A percentile compares a stretch with the other conserved stretches of the same genome.
phyloP scores from a whole-genome alignment of 2,797 vertebrate species.

The Pelochelys cantorii region DNA sequence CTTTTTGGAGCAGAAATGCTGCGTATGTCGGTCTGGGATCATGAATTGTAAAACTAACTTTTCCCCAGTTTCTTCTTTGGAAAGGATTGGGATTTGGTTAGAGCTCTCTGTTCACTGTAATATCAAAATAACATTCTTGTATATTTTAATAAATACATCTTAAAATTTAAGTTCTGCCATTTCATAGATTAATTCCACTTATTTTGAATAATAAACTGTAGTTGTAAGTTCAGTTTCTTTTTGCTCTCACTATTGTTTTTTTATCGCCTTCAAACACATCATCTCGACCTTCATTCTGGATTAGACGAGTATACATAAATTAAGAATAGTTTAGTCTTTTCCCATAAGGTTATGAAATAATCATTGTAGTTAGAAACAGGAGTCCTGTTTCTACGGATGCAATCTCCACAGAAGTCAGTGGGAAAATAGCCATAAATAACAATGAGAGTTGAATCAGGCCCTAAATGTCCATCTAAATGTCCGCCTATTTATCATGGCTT shows the following conservation, averaged over 20 bases:
- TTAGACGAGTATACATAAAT: background rate
- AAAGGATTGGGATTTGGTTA: background rate
- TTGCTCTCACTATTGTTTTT: constrained; percentile 14
- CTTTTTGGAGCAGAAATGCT: background rate
- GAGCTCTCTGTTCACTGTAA: background rate
- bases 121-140: background rate
- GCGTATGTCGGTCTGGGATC: background rate
- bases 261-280: background rate
- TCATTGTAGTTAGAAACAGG: background rate
- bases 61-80: background rate
- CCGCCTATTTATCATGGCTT: background rate
- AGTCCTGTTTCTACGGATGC: background rate
- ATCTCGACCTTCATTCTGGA: background rate
- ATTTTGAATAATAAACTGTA: background rate
- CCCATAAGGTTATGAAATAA: background rate
- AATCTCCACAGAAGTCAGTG: background rate
- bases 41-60: background rate
- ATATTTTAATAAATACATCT: background rate
- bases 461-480: constrained; percentile 11
- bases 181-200: background rate
- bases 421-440: background rate
- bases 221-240: background rate
- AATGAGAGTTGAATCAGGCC: background rate
- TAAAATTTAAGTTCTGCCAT: background rate
- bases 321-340: background rate